Conservation (phyloP, 2,888 invertebrate species). For the Nemotelus pantherinus region DNA sequence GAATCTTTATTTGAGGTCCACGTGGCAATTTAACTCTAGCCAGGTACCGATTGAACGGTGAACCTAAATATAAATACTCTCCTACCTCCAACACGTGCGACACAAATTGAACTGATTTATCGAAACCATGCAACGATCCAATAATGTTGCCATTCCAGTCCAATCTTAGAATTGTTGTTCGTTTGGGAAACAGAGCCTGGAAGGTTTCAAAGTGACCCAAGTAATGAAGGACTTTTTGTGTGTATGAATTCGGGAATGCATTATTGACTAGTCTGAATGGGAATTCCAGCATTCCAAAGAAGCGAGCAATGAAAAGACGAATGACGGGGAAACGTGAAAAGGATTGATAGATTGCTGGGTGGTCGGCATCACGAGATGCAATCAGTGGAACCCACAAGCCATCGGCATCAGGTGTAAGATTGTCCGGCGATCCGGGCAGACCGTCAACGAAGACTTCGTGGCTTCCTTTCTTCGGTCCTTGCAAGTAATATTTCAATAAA, state of each 20-base stretch:
- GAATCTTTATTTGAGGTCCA: conserved; percentile 58
- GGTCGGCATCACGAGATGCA: conserved; percentile 67
- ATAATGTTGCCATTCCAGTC: conserved; percentile 78
- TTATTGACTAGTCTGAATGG: conserved; percentile 72
- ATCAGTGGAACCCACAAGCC: conserved; percentile 75
- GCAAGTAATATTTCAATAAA: conserved; percentile 80
- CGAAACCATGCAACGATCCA: conserved; percentile 73
- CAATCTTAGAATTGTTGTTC: conserved; percentile 72
- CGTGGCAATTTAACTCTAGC: conserved; percentile 70
- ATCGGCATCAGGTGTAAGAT: conserved; percentile 70
- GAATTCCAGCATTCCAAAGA: conserved; percentile 70
- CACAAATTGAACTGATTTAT: conserved; percentile 67
- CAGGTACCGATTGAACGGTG: conserved; percentile 74
- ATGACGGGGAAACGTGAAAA: conserved; percentile 72
- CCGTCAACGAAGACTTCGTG: conserved; percentile 83
- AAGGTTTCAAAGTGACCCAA: conserved; percentile 73
- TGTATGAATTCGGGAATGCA: conserved; percentile 73
- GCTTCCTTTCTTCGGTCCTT: conserved; percentile 82
- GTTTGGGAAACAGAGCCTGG: conserved; percentile 62
- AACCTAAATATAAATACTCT: conserved; percentile 73
- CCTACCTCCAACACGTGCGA: conserved; percentile 76
- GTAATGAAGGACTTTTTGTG: conserved; percentile 72
- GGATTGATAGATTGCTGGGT: conserved; percentile 69
- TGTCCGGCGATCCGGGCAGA: conserved; percentile 71
- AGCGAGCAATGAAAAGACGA: conserved; percentile 73